Conservation (phyloP, 2,888 invertebrate genomes). For the Keiferia lycopersicella region DNA sequence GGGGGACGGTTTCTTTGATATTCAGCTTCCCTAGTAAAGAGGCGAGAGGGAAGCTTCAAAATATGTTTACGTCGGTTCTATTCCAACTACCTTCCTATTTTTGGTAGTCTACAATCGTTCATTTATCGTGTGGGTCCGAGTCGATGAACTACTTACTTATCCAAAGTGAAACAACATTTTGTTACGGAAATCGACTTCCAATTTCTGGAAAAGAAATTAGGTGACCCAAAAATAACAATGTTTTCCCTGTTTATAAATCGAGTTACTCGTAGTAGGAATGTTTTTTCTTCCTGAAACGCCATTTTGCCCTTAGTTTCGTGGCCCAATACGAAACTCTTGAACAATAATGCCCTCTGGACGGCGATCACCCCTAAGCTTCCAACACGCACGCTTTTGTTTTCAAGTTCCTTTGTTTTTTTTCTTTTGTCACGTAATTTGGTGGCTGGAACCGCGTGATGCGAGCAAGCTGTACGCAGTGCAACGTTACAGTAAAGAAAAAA, state of each 20-base stretch:
- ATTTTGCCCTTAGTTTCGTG: background rate
- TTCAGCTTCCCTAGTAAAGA: conserved; percentile 44
- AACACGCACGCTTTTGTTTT: conserved; percentile 64
- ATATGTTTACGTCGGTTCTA: background rate
- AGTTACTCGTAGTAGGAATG: too few species aligned
- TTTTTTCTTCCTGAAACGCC: background rate
- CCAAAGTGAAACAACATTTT: too few species aligned
- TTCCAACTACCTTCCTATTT: background rate
- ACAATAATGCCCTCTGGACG: conserved; percentile 52
- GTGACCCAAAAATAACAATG: too few species aligned
- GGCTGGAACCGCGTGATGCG: conserved; percentile 49
- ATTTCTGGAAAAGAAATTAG: too few species aligned
- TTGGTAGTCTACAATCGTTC: background rate
- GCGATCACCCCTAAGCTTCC: conserved; percentile 48
- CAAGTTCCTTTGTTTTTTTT: conserved; percentile 59
- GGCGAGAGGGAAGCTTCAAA: background rate
- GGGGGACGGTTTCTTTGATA: conserved; percentile 33
- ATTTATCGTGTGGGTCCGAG: too few species aligned
- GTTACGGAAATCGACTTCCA: too few species aligned
- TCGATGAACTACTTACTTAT: too few species aligned
- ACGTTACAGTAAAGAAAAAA: background rate
- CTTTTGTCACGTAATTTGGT: conserved; percentile 60
- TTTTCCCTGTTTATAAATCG: background rate
- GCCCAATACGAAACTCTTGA: conserved; percentile 16
- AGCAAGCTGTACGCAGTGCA: conserved; percentile 40